Evolutionary conservation across 1,140 invertebrate genomes (phyloP), one percentile per base, ranked within the genome.

Genomic region (Luehdorfia chinensis): DNA sequence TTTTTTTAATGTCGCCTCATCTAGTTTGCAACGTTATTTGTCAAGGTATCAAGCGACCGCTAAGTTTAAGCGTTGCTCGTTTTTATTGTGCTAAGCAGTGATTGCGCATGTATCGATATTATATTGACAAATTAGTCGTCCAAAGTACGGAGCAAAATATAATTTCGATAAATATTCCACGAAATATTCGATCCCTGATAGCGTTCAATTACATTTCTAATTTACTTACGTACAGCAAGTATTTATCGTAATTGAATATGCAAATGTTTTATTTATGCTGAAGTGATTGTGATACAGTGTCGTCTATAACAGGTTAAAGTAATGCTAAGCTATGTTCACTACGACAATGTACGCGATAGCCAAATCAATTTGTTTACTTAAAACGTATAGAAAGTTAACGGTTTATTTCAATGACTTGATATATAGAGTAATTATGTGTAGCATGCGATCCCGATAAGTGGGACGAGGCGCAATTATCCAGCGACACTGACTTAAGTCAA

Each of bases 291-390:
- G 23, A 4, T 28, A n/a, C n/a, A n/a, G n/a, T 21, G 19, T 3
- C 19, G 2, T 6, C 19, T 3, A 21, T 28, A n/a, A n/a, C 25
- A 8, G n/a, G 25, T 3, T 21, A 21, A 3, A 3, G 7, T 21
- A 21, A 4, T 21, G 19, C 19, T 21, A 7, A 7, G 3, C 7
- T 21, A 21, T 21, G 34, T 37, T 37, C 2, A n/a, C 8, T 14
- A 9, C 25, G 25, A 27, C 37, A 43, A 14, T 15, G 15, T 27
- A 43, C 34, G 9, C 9, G 3, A 16, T 3, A 12, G 11, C 27
- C 4, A 43, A 30, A 43, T 30, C 39, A 43, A 43, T 43, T 43
- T 30, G 27, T 43, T 25, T 43, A 18, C 27, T 43, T 39, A 18
- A 30, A 27, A 15, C 12, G 8, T 11, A 11, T 28, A 41, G 37